A percentile compares a stretch with the other conserved stretches of the same genome.
Evolutionary conservation across 1,140 invertebrate species (phyloP).

Genomic region (Hypothenemus hampei): DNA sequence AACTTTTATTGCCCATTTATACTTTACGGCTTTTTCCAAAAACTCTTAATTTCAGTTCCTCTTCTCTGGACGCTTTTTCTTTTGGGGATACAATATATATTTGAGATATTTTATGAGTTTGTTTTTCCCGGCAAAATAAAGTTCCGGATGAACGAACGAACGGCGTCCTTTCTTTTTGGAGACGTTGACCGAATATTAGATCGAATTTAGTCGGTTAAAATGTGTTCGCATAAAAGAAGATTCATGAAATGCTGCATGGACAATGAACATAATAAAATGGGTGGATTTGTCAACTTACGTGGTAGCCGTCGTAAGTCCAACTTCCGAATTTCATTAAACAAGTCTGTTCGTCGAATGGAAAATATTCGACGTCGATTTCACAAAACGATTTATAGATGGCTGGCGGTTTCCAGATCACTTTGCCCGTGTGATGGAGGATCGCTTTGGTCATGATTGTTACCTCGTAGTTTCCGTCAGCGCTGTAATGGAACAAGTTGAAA

Average conservation of each 20-base stretch:
- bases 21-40: constrained; percentile 5
- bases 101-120: constrained; percentile 13
- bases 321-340: constrained; percentile 98
- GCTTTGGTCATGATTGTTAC: constrained; percentile 97
- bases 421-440: constrained; percentile 85
- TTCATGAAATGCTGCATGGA: too few species aligned
- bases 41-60: not conserved
- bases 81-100: constrained; percentile 1
- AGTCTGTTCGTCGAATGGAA: constrained; percentile 93
- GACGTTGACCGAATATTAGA: too few species aligned
- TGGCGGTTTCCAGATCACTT: constrained; percentile 94
- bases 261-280: too few species aligned
- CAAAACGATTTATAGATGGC: constrained; percentile 98
- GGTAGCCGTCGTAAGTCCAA: constrained; percentile 89
- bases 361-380: constrained; percentile 95
- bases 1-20: constrained; percentile 12
- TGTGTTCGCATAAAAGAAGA: too few species aligned
- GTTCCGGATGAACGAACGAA: too few species aligned
- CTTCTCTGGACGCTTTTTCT: not conserved
- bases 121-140: constrained; percentile 8
- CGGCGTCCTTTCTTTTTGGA: too few species aligned
- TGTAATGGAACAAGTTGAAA: constrained; percentile 48
- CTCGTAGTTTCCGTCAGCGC: constrained; percentile 97
- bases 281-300: constrained; percentile 57
- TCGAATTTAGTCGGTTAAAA: too few species aligned